Base-by-base conservation (phyloP, 1,140 invertebrate genomes). In the Uloborus diversus region DNA sequence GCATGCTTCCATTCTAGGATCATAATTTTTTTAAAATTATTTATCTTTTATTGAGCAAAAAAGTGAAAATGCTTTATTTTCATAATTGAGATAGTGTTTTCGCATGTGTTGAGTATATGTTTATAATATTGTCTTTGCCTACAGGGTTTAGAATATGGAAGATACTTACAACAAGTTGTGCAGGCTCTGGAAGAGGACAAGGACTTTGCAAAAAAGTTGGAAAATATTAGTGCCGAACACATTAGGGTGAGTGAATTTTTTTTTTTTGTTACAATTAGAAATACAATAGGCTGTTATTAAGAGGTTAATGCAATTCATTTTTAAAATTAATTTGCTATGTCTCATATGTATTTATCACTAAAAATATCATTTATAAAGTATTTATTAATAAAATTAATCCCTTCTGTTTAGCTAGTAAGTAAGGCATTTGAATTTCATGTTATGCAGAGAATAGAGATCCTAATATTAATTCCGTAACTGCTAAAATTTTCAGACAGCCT, bases 141-240 rank as follows among this genome's bases (percentile, higher is more conserved):
- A 14, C 47, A 84, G 83, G 84, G 83, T 71, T 86, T 93, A 81
- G 93, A 96, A 85, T 97, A 97, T 86, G 92, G 94, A 75, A 88
- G 93, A 25, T 97, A 97, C 85, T 87, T 97, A 23, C 91, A 91
- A 82, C 93, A 97, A 88, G 94, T 97, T 0, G 92, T 96, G 0
- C 89, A 94, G 83, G 90, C 92, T 0, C 85, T 97, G 7, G 95
- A 96, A 88, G 92, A 90, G 82, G 95, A 97, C 87, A 90, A 91
- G 1, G 90, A 93, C 9, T 97, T 97, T 84, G 90, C 91, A 27
- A 88, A 91, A 64, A 94, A 94, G 85, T 86, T 97, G 28, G 92
- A 95, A 84, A 93, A 93, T 84, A 93, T 94, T 4, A 88, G 92
- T 27, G 91, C 93, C 85, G 90, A 90, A 1, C 93, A 96, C 86